Conservation (phyloP, 2,888 invertebrate species). For the Drosophila tripunctata region DNA sequence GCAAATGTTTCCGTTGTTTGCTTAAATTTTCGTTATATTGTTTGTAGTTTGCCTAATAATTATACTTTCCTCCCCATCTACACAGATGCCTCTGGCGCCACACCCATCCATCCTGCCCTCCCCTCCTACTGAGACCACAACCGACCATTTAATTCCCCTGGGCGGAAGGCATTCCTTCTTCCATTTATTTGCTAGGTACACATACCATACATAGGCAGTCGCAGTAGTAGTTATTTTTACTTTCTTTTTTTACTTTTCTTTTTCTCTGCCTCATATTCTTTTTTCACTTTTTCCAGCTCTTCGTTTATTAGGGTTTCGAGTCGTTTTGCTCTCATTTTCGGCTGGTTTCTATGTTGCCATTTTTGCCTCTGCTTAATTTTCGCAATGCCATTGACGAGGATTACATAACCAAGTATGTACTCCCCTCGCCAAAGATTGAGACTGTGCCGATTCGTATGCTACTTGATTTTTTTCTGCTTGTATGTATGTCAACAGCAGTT, state of each 20-base stretch:
- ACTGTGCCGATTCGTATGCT: conserved; percentile 18
- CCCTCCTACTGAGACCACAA: not conserved
- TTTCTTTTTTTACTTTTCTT: not conserved
- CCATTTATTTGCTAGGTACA: conserved; percentile 15
- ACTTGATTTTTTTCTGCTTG: conserved; percentile 6
- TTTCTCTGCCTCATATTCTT: conserved; percentile 1
- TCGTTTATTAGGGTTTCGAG: conserved; percentile 40
- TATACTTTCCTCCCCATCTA: conserved; percentile 23
- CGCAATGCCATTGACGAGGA: conserved; percentile 45
- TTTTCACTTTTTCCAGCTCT: conserved; percentile 12
- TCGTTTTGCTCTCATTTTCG: conserved; percentile 44
- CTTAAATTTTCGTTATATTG: conserved; percentile 37
- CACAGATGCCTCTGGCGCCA: not conserved
- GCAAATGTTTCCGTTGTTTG: conserved; percentile 26
- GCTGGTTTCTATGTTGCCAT: conserved; percentile 35
- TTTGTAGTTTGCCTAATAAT: conserved; percentile 45
- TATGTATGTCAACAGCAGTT: conserved; percentile 34
- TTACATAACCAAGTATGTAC: conserved; percentile 49
- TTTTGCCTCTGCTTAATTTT: conserved; percentile 50
- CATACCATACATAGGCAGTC: conserved; percentile 9
- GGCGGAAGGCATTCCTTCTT: conserved; percentile 45
- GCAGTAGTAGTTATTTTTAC: conserved; percentile 6
- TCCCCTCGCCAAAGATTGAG: conserved; percentile 38
- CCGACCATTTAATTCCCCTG: conserved; percentile 54
- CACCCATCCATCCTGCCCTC: not conserved